Evolutionary conservation across 2,888 invertebrate genomes (phyloP), one percentile per base, ranked within the genome.

Genomic region (Pyrrhia umbra): DNA sequence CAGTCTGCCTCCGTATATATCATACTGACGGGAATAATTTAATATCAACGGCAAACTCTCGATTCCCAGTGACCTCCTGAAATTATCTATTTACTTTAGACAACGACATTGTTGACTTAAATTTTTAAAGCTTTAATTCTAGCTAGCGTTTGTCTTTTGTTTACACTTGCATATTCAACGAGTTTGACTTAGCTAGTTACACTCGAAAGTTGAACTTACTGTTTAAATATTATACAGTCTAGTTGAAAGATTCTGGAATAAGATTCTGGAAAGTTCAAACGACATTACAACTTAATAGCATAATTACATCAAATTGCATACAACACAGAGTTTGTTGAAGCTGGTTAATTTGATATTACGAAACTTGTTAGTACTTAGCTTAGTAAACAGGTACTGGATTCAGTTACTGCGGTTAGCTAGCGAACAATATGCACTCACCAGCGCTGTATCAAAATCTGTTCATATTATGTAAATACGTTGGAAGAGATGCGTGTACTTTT

Each of bases 21-120:
- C 80, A 83, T 83, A 81, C 76, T 80, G 79, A 75, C 78, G 75
- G 77, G 80, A 70, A 69, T 85, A 85, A 88, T 87, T 85, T 78
- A 85, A 86, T 87, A 84, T 83, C 75, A 71, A 73, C 73, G 77
- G 74, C 72, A 79, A 84, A 83, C 83, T 83, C 73, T 68, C 42
- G 79, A 80, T 84, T 83, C 65, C 64, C 65, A 67, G 74, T 74
- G 68, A 71, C 71, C 72, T 78, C 64, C 68, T 80, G 71, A 79
- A 83, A 82, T 83, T 74, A 84, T 84, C 84, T 85, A 79, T 85
- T 86, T 84, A 77, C 75, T 56, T 34, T 77, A 70, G 70, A 75
- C 67, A 65, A 10, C 30, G 39, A 60, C 18, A 20, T 45, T 49
- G 34, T 61, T 65, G 50, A 57, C 37, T 56, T 45, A 9, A 45